Evolutionary conservation across 2,113 vertebrate species (phyloP), one percentile per base, ranked within the genome.

Genomic region (Hippocampus guttulatus): DNA sequence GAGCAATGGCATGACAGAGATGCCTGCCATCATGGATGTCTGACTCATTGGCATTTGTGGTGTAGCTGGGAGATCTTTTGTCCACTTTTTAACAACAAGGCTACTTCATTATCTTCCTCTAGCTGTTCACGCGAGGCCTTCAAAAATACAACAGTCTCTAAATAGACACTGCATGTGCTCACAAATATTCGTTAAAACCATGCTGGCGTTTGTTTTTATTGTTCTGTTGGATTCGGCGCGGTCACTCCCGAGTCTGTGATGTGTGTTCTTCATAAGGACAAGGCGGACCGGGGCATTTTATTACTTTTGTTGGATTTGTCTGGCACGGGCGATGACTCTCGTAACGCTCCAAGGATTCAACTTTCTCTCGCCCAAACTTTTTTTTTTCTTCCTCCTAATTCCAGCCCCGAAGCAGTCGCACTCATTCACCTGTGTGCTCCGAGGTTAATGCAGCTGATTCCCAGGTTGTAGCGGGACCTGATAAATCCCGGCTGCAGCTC

Each of bases 401-500:
- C 57, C 20, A 49, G 25, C n/a, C n/a, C 7, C 15, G 10, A 57
- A 61, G 58, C 27, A 20, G 20, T 61, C 9, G 58, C 58, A 61
- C 58, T 61, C 58, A 7, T 89, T 92, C 74, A 98, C 97, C 95
- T 96, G 93, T 99, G 95, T 12, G 96, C 95, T 15, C 97, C 97
- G 79, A 98, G 90, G 87, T 99, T 99, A 84, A 99, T 98, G 78
- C 96, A 99, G 91, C 97, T 99, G 85, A 99, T 98, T 16, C 97
- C 97, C 82, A 99, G 84, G 81, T 99, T 99, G 90, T 99, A 99
- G 75, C 96, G 93, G 79, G 96, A 99, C 30, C 96, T 92, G 79
- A 99, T 98, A 82, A 98, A 99, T 61, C 97, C 96, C 0, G 97
- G 97, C n/a, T 98, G 97, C 23, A 98, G 95, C 86, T 98, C 95